Evolutionary conservation across 2,888 invertebrate genomes (phyloP).

Genomic region (Metallyticus violacea): DNA sequence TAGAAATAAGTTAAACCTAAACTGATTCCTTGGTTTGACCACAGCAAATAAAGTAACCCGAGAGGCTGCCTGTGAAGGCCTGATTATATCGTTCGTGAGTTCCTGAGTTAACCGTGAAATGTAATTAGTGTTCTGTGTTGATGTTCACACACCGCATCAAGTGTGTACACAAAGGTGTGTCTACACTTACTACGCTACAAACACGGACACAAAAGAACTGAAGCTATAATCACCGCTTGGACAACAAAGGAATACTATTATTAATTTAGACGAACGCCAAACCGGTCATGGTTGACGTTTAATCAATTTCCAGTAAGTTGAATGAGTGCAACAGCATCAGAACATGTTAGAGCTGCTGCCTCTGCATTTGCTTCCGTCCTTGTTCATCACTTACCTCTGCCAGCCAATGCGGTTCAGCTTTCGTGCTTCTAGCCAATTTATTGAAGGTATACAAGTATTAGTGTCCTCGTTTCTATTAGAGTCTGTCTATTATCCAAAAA

Average conservation of each 20-base stretch:
- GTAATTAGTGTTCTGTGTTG: not conserved
- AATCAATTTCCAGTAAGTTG: not conserved
- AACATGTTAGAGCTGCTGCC: too few relatives aligned
- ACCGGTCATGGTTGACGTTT: not conserved
- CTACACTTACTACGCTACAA: not conserved
- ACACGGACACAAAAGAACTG: not conserved
- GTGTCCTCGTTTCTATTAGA: too few relatives aligned
- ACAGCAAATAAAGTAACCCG: not conserved
- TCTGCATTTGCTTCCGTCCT: too few relatives aligned
- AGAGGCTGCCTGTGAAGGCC: not conserved
- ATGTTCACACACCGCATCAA: not conserved
- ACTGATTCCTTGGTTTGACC: too few relatives aligned
- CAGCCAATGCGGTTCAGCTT: too few relatives aligned
- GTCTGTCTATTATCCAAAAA: too few relatives aligned
- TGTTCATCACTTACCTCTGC: too few relatives aligned
- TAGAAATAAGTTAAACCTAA: too few relatives aligned
- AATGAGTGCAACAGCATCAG: too few relatives aligned
- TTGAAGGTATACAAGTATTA: too few relatives aligned
- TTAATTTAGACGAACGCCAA: not conserved
- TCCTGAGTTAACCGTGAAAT: not conserved
- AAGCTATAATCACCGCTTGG: not conserved
- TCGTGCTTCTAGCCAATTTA: too few relatives aligned
- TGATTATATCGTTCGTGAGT: not conserved
- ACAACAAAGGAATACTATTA: not conserved
- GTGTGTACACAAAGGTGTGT: not conserved